Base-by-base conservation (phyloP, 2,797 vertebrate species). In the Poeciliopsis paucimaculata region DNA sequence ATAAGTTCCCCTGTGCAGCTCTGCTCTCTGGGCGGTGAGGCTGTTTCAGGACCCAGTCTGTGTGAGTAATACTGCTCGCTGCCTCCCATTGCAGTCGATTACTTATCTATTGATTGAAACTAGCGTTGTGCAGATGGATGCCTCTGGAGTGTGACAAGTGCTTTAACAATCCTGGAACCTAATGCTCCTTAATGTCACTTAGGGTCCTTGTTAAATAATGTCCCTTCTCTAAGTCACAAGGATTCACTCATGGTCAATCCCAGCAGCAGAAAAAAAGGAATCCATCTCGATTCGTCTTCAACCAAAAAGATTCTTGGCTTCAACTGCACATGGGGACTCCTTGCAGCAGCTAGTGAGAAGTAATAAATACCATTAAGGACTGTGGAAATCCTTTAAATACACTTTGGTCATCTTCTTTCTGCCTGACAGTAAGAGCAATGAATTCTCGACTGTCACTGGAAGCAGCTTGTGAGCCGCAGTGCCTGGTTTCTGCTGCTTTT, bases 91-190 rank as follows among this genome's bases (percentile, higher is more conserved):
- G 94, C 93, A 84, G 88, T 89, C 90, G 94, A 96, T 96, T 94
- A 95, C 94, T 95, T 95, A 95, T 94, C 94, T 96, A 96, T 96
- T 94, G 96, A 96, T 96, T 94, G 93, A 93, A 93, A 87, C 89
- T 83, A 88, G 87, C 85, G 77, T 90, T 90, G 88, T 89, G 88
- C 94, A 95, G 96, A 96, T 93, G 94, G 93, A 95, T 95, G 95
- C 87, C 85, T 94, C 93, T 79, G 82, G 89, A 90, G 88, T 92
- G 94, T 94, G 94, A 94, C 94, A 93, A 94, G 93, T 85, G 92
- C 94, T 93, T 93, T 93, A 95, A 94, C 93, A 94, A 90, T 91
- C 91, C 85, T 75, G 47, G 87, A 93, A 93, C 87, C 94, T 95
- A 95, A 94, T 94, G 93, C 92, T 89, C 91, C 92, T 93, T 94